A percentile compares a stretch with the other conserved stretches of the same genome.
Conservation (phyloP, 2,888 invertebrate species). For the Azorinus chamasolen region DNA sequence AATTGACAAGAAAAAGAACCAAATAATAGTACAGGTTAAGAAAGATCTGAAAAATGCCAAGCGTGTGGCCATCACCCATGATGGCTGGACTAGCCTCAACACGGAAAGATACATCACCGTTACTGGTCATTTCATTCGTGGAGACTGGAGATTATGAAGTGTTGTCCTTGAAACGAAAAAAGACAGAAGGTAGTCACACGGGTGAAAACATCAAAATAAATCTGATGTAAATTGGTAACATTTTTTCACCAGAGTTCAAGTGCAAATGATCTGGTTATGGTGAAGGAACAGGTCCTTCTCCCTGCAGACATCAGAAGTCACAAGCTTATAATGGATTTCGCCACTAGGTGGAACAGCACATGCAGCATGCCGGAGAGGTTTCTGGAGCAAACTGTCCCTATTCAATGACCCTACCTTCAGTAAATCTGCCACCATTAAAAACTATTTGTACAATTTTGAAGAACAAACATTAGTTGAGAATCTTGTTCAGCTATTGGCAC, state of each 20-base stretch:
- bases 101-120: slow-evolving; percentile 27
- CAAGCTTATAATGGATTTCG: slow-evolving; percentile 43
- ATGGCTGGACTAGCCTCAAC: slow-evolving; percentile 33
- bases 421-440: slow-evolving; percentile 13
- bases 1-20: slow-evolving; percentile 17
- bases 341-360: slow-evolving; percentile 43
- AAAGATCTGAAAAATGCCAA: not conserved
- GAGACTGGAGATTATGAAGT: slow-evolving; percentile 28
- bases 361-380: slow-evolving; percentile 33
- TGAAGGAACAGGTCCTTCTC: slow-evolving; percentile 38
- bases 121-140: slow-evolving; percentile 32
- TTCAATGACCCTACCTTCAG: slow-evolving; percentile 15
- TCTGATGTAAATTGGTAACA: slow-evolving; percentile 16
- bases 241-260: slow-evolving; percentile 38
- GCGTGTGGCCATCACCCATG: slow-evolving; percentile 33
- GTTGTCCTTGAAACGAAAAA: slow-evolving; percentile 22
- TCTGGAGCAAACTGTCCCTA: slow-evolving; percentile 38
- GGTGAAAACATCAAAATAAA: slow-evolving; percentile 26
- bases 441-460: no score
- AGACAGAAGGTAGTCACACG: slow-evolving; percentile 35
- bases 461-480: no score
- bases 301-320: slow-evolving; percentile 20
- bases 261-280: slow-evolving; percentile 21
- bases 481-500: no score
- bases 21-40: slow-evolving; percentile 15